Conservation (phyloP, 2,888 invertebrate genomes). For the Mythimna impura region DNA sequence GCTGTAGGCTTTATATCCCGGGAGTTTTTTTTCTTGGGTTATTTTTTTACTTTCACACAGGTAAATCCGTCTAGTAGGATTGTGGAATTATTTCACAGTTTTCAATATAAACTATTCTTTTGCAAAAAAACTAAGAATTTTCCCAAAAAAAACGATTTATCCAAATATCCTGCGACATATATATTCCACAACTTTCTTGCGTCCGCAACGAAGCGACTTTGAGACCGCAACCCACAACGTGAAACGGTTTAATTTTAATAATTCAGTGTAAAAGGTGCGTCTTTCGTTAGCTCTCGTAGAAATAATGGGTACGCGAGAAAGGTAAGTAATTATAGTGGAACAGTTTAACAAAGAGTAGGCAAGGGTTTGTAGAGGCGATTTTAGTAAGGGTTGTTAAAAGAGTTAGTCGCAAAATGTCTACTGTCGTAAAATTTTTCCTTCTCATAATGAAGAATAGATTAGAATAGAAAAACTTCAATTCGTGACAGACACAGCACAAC, state of each 20-base stretch:
- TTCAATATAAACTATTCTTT: too few relatives aligned
- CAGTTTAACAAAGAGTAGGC: slow-evolving; percentile 53
- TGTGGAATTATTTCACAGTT: not conserved
- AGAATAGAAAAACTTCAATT: too few relatives aligned
- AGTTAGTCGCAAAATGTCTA: too few relatives aligned
- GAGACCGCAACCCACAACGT: slow-evolving; percentile 79
- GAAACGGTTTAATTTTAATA: slow-evolving; percentile 85
- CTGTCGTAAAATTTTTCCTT: too few relatives aligned
- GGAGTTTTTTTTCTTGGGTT: too few relatives aligned
- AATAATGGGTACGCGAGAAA: slow-evolving; percentile 55
- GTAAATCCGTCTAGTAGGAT: not conserved
- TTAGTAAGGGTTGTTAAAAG: slow-evolving; percentile 31
- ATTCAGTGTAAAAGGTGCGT: slow-evolving; percentile 78
- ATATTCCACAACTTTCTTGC: slow-evolving; percentile 87
- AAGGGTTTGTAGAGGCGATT: slow-evolving; percentile 37
- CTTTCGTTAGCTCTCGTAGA: slow-evolving; percentile 68
- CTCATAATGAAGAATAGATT: too few relatives aligned
- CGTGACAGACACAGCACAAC: too few relatives aligned
- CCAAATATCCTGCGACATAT: slow-evolving; percentile 41
- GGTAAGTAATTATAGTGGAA: slow-evolving; percentile 60
- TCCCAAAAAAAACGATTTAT: not conserved
- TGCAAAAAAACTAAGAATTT: too few relatives aligned
- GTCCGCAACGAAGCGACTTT: slow-evolving; percentile 81
- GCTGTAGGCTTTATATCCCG: too few relatives aligned
- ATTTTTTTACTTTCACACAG: too few relatives aligned